Percentiles rank a stretch among this genome's conserved stretches.
Conservation (phyloP, 2,797 vertebrate species). For the Epinephelus awoara region DNA sequence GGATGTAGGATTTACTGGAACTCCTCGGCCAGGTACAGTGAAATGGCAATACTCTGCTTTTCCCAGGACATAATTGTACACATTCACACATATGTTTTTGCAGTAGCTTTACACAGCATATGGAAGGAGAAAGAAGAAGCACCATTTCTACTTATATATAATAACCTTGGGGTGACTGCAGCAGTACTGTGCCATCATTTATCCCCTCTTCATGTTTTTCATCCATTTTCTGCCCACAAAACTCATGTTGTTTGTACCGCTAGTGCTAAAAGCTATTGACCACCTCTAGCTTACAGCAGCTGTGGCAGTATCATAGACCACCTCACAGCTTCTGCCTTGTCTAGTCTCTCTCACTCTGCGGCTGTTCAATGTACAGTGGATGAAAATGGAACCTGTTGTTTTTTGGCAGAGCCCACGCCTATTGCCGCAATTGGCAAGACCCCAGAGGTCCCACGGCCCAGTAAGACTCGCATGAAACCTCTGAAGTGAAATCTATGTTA, state of each 20-base stretch:
- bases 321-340: constrained; percentile 61
- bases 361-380: constrained; percentile 57
- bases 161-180: constrained; percentile 19
- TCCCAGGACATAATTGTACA: background rate
- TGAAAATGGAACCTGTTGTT: constrained; percentile 83
- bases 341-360: constrained; percentile 44
- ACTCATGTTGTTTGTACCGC: constrained; percentile 44
- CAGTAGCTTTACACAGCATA: background rate
- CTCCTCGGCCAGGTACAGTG: constrained; percentile 78
- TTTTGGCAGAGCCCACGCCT: constrained; percentile 84
- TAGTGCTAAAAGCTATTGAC: constrained; percentile 68
- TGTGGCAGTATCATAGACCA: constrained; percentile 51
- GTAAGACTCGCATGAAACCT: constrained; percentile 84
- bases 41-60: background rate
- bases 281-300: constrained; percentile 63
- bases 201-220: constrained; percentile 11
- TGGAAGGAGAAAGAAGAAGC: background rate
- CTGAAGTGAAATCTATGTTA: constrained; percentile 28
- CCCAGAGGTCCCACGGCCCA: constrained; percentile 88
- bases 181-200: constrained; percentile 18
- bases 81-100: background rate
- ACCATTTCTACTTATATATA: constrained; percentile 19
- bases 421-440: constrained; percentile 82
- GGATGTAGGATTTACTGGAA: constrained; percentile 66
- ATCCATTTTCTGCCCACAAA: constrained; percentile 29